Percentiles rank a stretch among this genome's conserved stretches.
Conservation (phyloP, 2,797 vertebrate genomes). For the Pterois miles region DNA sequence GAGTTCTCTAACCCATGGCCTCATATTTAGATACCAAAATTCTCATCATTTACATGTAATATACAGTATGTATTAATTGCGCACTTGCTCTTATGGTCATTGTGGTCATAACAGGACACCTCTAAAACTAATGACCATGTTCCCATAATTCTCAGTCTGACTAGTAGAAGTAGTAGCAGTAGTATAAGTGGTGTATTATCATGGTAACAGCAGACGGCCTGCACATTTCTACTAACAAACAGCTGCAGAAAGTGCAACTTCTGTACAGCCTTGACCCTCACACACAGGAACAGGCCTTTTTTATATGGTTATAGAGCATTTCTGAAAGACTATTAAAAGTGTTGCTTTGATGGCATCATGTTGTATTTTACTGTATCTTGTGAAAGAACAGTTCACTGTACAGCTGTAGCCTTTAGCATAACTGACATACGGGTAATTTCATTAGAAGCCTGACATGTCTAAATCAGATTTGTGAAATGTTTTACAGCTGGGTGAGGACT, state of each 20-base stretch:
- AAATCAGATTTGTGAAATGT: conserved; percentile 10
- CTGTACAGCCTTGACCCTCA: not conserved
- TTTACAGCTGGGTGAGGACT: not conserved
- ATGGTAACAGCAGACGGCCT: not conserved
- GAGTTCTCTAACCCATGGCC: not conserved
- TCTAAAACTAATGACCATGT: not conserved
- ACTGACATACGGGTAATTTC: not conserved
- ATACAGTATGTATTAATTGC: not conserved
- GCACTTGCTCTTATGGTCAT: not conserved
- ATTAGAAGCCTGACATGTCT: not conserved
- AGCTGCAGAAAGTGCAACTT: not conserved
- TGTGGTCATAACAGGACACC: not conserved
- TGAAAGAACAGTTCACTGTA: not conserved
- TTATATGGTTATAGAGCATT: too few species aligned
- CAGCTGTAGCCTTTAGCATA: not conserved
- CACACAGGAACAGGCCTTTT: not conserved
- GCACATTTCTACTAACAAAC: not conserved
- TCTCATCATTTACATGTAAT: not conserved
- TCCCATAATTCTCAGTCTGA: not conserved
- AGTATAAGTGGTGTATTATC: not conserved
- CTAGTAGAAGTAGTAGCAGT: too few species aligned
- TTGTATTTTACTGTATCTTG: not conserved
- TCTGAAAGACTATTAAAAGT: too few species aligned
- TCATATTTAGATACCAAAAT: not conserved
- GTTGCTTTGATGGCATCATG: too few species aligned